Percentiles rank a stretch among this genome's conserved stretches.
Evolutionary conservation across 1,140 invertebrate genomes (phyloP).

Genomic region (Calliopsis andreniformis): DNA sequence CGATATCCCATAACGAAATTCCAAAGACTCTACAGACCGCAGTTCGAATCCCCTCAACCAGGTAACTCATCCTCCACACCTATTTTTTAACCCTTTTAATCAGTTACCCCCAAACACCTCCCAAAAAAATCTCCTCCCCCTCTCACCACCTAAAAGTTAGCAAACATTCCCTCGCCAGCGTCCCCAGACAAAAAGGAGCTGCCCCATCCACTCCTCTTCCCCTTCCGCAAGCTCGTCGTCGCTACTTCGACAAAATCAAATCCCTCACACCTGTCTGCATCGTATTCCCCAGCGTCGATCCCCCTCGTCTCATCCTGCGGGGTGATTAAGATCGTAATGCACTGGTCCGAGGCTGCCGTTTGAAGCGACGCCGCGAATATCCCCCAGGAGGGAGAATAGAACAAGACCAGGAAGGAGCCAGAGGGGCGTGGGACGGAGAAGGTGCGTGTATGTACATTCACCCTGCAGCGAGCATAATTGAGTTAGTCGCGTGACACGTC

Average conservation of each 20-base stretch:
- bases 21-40: too few relatives aligned
- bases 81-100: too few relatives aligned
- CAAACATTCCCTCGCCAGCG: too few relatives aligned
- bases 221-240: too few relatives aligned
- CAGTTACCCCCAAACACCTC: too few relatives aligned
- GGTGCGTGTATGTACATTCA: conserved; percentile 16
- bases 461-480: conserved; percentile 63
- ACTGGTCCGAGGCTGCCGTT: conserved; percentile 6
- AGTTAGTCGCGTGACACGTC: conserved; percentile 70
- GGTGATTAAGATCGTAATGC: conserved; percentile 53
- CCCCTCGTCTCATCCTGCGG: conserved; percentile 49
- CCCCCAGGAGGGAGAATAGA: not conserved
- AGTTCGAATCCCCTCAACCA: too few relatives aligned
- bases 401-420: not conserved
- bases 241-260: not conserved
- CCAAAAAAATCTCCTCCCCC: too few relatives aligned
- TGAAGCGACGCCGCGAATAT: conserved; percentile 35
- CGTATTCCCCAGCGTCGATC: conserved; percentile 1
- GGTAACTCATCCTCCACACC: too few relatives aligned
- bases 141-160: too few relatives aligned
- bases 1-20: too few relatives aligned
- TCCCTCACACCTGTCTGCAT: conserved; percentile 8
- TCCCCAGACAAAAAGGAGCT: too few relatives aligned
- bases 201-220: too few relatives aligned
- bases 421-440: not conserved